Evolutionary conservation across 2,113 vertebrate species (phyloP).

Genomic region (Barbus barbus): DNA sequence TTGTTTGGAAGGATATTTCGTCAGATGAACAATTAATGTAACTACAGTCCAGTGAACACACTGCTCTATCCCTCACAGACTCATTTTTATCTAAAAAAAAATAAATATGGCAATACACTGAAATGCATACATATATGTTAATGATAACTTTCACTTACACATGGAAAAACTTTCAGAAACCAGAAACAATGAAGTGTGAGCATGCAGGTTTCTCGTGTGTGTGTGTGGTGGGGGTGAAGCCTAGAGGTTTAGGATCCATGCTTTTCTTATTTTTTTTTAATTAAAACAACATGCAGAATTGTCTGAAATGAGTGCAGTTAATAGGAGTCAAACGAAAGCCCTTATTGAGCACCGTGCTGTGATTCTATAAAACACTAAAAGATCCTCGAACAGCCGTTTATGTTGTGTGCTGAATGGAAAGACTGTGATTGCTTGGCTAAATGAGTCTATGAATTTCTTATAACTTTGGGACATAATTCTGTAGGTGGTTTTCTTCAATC

Average conservation of each 20-base stretch:
- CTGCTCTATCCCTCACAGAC: not conserved
- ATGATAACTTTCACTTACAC: not conserved
- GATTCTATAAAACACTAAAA: not conserved
- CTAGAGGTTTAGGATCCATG: not conserved
- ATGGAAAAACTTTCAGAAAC: not conserved
- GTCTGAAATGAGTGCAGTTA: not conserved
- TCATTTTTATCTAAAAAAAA: not conserved
- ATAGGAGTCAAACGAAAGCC: not conserved
- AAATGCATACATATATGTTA: not conserved
- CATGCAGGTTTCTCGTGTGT: not conserved
- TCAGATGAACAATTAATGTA: too few relatives aligned
- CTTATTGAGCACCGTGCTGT: constrained; percentile 3
- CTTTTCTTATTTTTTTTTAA: not conserved
- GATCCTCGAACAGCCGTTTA: constrained; percentile 35
- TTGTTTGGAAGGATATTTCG: too few relatives aligned
- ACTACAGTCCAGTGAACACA: too few relatives aligned
- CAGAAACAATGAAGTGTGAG: not conserved
- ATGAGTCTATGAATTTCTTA: constrained; percentile 38
- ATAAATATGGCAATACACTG: not conserved
- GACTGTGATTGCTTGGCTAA: constrained; percentile 42
- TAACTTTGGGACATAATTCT: constrained; percentile 32
- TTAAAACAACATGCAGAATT: not conserved
- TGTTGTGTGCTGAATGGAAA: constrained; percentile 32
- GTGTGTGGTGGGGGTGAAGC: too few relatives aligned
- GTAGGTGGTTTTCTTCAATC: constrained; percentile 34